Conservation (phyloP, 2,797 vertebrate genomes). For the Pseudochirops corinnae region DNA sequence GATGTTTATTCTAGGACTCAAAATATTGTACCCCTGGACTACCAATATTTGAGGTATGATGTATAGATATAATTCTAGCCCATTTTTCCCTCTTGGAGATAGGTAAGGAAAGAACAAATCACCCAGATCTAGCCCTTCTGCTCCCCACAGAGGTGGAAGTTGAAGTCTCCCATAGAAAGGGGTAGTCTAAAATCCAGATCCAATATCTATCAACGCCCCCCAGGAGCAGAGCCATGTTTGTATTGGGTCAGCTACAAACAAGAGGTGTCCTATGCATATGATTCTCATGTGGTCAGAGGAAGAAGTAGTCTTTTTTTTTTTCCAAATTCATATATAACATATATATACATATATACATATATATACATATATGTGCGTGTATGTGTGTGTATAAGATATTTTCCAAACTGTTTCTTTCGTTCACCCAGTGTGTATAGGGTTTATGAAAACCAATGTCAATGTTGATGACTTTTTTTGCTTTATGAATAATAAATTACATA, state of each 20-base stretch:
- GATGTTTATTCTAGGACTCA: not conserved
- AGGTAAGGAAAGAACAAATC: not conserved
- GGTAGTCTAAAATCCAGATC: not conserved
- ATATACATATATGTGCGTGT: too few relatives aligned
- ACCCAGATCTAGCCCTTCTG: not conserved
- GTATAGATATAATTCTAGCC: not conserved
- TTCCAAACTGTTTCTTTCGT: not conserved
- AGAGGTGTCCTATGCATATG: not conserved
- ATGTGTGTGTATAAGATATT: too few relatives aligned
- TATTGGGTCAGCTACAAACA: not conserved
- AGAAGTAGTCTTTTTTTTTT: not conserved
- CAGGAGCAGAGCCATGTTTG: not conserved
- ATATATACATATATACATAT: too few relatives aligned
- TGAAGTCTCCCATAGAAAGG: not conserved
- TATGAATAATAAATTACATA: too few relatives aligned
- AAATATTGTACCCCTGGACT: not conserved
- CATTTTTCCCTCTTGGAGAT: not conserved
- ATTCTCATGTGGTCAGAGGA: not conserved
- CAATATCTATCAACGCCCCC: not conserved
- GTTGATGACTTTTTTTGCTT: too few relatives aligned
- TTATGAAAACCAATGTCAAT: too few relatives aligned
- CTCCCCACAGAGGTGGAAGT: not conserved
- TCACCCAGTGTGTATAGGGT: too few relatives aligned
- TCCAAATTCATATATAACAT: not conserved
- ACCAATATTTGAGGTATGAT: not conserved